Conservation (phyloP, 2,888 invertebrate species). For the Xiphydria camelus region DNA sequence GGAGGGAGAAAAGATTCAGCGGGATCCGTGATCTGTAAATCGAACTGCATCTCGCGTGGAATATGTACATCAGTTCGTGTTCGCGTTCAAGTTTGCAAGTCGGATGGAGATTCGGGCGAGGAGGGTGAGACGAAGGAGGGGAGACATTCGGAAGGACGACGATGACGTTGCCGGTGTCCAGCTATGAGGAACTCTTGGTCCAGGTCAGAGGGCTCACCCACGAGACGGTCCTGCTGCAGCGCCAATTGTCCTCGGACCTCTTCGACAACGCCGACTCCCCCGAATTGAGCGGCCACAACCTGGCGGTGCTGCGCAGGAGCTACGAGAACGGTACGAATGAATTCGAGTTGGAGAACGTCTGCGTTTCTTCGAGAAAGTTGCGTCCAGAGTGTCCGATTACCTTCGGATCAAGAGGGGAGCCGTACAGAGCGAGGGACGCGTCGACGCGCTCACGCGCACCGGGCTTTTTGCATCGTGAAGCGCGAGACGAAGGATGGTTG, state of each 20-base stretch:
- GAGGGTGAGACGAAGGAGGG: slow-evolving; percentile 33
- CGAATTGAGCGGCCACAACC: slow-evolving; percentile 50
- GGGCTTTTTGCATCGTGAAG: too few relatives aligned
- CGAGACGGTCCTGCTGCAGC: slow-evolving; percentile 64
- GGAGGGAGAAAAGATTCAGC: too few relatives aligned
- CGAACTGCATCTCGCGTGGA: not conserved
- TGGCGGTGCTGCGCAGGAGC: slow-evolving; percentile 36
- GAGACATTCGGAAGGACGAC: slow-evolving; percentile 48
- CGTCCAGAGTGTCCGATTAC: not conserved
- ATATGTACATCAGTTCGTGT: too few relatives aligned
- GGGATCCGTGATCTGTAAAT: not conserved
- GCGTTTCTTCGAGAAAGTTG: not conserved
- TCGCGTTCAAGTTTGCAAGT: too few relatives aligned
- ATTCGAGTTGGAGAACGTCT: slow-evolving; percentile 16
- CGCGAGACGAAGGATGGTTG: too few relatives aligned
- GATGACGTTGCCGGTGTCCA: slow-evolving; percentile 66
- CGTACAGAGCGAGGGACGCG: not conserved
- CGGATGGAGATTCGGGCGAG: slow-evolving; percentile 25
- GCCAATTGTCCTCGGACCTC: slow-evolving; percentile 56
- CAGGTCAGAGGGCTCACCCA: slow-evolving; percentile 64
- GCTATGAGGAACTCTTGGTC: slow-evolving; percentile 65
- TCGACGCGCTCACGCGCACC: not conserved
- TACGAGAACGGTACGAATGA: slow-evolving; percentile 41
- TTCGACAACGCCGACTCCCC: slow-evolving; percentile 46
- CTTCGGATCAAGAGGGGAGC: not conserved